These are phyloP conservation scores for Riparia riparia DNA, from an alignment of 2,113 vertebrate species.

Conservation along the genomic window DNA sequence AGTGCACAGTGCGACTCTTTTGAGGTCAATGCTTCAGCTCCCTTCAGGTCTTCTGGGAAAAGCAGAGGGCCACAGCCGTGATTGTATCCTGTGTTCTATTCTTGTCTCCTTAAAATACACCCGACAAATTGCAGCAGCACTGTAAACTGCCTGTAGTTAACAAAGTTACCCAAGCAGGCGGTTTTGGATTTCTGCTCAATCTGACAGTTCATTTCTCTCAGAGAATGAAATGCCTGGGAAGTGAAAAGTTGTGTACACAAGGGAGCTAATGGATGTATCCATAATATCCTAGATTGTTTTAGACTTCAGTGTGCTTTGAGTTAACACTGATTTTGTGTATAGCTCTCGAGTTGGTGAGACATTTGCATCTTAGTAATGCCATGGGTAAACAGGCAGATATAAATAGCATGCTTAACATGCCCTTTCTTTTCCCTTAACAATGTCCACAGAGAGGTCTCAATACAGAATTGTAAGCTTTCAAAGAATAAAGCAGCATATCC, in stretches of 20 bases:
- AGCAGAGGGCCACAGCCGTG: background rate
- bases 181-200: background rate
- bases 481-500: background rate
- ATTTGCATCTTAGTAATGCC: background rate
- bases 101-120: background rate
- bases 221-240: background rate
- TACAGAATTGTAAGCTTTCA: background rate
- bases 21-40: background rate
- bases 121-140: background rate
- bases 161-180: background rate
- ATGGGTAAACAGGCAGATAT: background rate
- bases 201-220: background rate
- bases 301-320: background rate
- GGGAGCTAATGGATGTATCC: background rate
- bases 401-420: background rate
- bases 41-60: background rate
- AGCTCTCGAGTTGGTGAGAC: background rate
- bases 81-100: background rate
- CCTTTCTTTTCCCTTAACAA: background rate
- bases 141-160: background rate
- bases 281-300: background rate
- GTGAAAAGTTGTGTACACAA: background rate
- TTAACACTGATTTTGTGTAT: background rate
- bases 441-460: background rate
- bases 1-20: background rate